Percentiles rank a stretch among this genome's conserved stretches.
Conservation (phyloP, 2,113 vertebrate genomes). For the Ictalurus furcatus region DNA sequence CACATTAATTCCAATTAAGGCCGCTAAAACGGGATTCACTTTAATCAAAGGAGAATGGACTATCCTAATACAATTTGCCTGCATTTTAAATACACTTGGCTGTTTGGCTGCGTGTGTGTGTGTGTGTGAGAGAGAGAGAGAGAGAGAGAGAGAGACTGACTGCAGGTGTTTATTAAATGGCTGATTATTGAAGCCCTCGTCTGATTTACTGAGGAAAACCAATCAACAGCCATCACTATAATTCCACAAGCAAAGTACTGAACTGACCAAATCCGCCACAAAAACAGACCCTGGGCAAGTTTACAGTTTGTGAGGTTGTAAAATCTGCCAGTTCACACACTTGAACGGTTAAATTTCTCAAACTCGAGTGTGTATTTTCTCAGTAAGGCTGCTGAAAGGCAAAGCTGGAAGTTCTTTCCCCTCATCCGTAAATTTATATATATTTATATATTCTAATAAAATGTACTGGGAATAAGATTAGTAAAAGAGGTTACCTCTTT, state of each 20-base stretch:
- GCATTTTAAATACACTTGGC: slow-evolving; percentile 47
- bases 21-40: slow-evolving; percentile 69
- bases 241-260: background rate
- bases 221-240: background rate
- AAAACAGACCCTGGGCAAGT: background rate
- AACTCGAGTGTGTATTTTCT: background rate
- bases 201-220: slow-evolving; percentile 16
- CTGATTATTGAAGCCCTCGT: slow-evolving; percentile 38
- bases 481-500: background rate
- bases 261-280: background rate
- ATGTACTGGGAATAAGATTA: background rate
- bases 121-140: background rate
- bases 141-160: background rate
- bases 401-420: background rate
- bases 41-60: slow-evolving; percentile 61
- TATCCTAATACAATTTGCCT: slow-evolving; percentile 55
- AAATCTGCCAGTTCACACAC: background rate
- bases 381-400: background rate
- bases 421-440: background rate
- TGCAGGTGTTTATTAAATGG: slow-evolving; percentile 56
- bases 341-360: background rate
- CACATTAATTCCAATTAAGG: slow-evolving; percentile 77
- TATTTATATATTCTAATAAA: too few species aligned
- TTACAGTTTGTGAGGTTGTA: background rate
- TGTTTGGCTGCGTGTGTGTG: background rate